These are phyloP conservation scores for Tenthredo notha DNA, from an alignment of 2,888 invertebrate genomes.

Conservation along the genomic window DNA sequence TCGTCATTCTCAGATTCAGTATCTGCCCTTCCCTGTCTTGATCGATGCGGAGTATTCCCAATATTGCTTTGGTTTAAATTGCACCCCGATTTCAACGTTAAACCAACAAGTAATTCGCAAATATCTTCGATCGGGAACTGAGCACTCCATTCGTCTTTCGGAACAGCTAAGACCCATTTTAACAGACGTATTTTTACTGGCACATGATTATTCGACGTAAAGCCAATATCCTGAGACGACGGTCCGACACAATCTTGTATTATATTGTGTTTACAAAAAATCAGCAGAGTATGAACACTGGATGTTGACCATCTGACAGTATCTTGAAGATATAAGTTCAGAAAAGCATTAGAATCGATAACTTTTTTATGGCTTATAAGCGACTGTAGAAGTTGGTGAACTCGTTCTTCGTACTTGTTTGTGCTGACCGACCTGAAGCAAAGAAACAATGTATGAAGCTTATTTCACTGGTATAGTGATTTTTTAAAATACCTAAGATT, in stretches of 20 bases:
- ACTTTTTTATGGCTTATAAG: conserved; percentile 74
- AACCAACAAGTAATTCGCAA: conserved; percentile 66
- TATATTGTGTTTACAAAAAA: conserved; percentile 70
- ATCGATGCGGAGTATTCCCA: not conserved
- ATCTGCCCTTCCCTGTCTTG: not conserved
- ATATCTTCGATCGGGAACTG: conserved; percentile 64
- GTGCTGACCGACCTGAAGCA: conserved; percentile 78
- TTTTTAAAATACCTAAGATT: not conserved
- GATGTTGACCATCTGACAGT: conserved; percentile 73
- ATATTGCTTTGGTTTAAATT: conserved; percentile 54
- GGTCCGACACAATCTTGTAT: conserved; percentile 60
- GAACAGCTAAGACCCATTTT: conserved; percentile 68
- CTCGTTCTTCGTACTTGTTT: conserved; percentile 77
- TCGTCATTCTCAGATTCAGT: not conserved
- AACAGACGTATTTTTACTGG: conserved; percentile 67
- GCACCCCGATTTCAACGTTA: conserved; percentile 65
- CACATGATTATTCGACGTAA: conserved; percentile 57
- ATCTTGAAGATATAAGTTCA: conserved; percentile 77
- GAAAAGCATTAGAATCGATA: conserved; percentile 71
- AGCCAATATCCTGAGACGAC: conserved; percentile 37
- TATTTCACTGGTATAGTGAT: not conserved
- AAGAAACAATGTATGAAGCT: not conserved
- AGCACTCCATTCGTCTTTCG: conserved; percentile 60
- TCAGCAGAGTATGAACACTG: conserved; percentile 75
- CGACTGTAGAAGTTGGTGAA: conserved; percentile 77